A percentile compares a stretch with the other conserved stretches of the same genome.
phyloP scores from a whole-genome alignment of 2,797 vertebrate species.

The Eleutherodactylus coqui region DNA sequence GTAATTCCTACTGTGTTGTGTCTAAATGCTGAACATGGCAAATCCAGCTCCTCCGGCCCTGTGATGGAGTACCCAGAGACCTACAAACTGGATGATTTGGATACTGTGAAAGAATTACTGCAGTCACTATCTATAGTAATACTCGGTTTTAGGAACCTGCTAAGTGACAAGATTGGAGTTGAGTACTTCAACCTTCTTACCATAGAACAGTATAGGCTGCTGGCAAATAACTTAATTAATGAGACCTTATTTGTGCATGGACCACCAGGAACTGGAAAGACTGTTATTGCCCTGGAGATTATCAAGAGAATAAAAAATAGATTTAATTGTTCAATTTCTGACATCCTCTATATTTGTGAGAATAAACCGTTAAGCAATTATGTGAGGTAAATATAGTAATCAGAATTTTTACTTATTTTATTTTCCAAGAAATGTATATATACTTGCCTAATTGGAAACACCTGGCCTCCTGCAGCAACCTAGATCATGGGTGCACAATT shows the following conservation, averaged over 20 bases:
- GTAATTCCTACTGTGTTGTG: slow-evolving; percentile 63
- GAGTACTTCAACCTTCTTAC: slow-evolving; percentile 73
- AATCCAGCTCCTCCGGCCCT: background rate
- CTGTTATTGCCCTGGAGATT: slow-evolving; percentile 70
- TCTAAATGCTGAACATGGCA: background rate
- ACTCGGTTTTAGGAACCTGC: slow-evolving; percentile 67
- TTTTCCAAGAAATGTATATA: background rate
- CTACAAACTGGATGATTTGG: slow-evolving; percentile 55
- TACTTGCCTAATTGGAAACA: background rate
- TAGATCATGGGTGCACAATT: no score
- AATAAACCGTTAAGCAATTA: slow-evolving; percentile 65
- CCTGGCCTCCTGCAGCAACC: background rate
- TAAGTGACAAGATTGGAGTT: slow-evolving; percentile 68
- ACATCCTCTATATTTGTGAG: slow-evolving; percentile 74
- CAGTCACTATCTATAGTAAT: slow-evolving; percentile 68
- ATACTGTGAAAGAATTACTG: slow-evolving; percentile 61
- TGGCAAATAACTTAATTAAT: slow-evolving; percentile 68
- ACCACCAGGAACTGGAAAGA: slow-evolving; percentile 74
- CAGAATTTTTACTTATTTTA: background rate
- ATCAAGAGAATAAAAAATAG: slow-evolving; percentile 68
- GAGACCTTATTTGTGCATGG: slow-evolving; percentile 70
- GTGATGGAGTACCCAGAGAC: slow-evolving; percentile 60
- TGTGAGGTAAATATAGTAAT: slow-evolving; percentile 65
- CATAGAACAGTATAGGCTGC: slow-evolving; percentile 67
- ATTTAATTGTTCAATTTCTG: slow-evolving; percentile 38